Conservation (phyloP, 2,113 vertebrate genomes). For the Okapia johnstoni region DNA sequence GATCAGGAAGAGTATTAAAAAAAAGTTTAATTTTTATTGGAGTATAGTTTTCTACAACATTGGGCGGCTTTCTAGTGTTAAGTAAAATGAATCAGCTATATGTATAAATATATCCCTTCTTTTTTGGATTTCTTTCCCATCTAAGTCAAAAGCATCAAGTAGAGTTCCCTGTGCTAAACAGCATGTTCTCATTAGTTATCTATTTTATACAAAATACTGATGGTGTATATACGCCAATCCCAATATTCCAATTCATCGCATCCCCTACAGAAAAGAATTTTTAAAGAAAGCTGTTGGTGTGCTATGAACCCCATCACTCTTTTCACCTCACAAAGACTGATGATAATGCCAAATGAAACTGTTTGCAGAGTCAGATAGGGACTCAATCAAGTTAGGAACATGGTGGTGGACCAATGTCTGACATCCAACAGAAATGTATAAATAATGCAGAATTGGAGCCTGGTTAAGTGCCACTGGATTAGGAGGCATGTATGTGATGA, state of each 20-base stretch:
- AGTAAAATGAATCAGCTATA: not conserved
- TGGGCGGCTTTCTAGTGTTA: not conserved
- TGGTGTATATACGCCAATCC: not conserved
- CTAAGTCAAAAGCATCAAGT: not conserved
- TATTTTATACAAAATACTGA: not conserved
- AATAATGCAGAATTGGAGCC: not conserved
- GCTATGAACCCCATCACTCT: not conserved
- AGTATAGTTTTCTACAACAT: not conserved
- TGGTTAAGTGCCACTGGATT: not conserved
- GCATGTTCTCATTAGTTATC: not conserved
- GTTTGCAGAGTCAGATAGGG: too few species aligned
- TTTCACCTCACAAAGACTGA: not conserved
- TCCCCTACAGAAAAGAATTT: not conserved
- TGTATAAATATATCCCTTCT: not conserved
- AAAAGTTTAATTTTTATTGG: not conserved
- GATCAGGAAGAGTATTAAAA: not conserved
- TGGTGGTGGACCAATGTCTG: too few species aligned
- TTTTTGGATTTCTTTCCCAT: not conserved
- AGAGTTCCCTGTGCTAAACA: not conserved
- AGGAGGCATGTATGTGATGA: not conserved
- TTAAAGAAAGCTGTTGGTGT: not conserved
- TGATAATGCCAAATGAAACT: not conserved
- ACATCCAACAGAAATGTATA: not conserved
- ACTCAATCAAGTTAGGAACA: not conserved
- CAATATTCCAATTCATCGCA: fast-evolving